Conservation (phyloP, 1,140 invertebrate genomes). For the Lineus longissimus region DNA sequence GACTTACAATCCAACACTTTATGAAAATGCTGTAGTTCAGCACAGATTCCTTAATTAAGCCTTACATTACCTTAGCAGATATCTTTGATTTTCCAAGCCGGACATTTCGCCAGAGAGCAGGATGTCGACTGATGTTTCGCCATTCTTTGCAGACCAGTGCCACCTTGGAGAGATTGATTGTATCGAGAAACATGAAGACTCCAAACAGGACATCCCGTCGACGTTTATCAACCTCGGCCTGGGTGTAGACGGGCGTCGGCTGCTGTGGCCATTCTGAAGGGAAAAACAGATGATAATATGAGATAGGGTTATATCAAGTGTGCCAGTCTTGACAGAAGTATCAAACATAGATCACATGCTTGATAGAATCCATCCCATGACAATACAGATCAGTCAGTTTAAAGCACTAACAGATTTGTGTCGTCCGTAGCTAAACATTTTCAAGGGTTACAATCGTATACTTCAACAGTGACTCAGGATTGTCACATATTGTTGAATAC, state of each 20-base stretch:
- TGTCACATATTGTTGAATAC: no score
- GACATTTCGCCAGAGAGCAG: slow-evolving; percentile 37
- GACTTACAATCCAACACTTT: no score
- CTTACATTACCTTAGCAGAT: slow-evolving; percentile 33
- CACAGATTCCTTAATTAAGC: no score
- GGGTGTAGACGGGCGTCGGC: background rate
- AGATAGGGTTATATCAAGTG: background rate
- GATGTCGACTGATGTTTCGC: slow-evolving; percentile 34
- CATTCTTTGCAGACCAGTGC: slow-evolving; percentile 35
- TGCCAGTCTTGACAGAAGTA: background rate
- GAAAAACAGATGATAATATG: background rate
- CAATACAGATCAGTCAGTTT: no score
- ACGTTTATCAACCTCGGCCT: slow-evolving; percentile 13
- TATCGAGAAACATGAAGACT: slow-evolving; percentile 36
- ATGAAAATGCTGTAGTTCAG: no score
- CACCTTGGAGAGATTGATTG: slow-evolving; percentile 21
- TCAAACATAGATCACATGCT: no score
- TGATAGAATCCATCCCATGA: no score
- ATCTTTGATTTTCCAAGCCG: slow-evolving; percentile 24
- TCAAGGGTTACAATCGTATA: no score
- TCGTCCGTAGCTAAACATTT: no score
- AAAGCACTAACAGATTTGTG: no score
- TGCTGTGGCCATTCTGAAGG: background rate
- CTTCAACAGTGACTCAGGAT: no score
- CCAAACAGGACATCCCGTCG: slow-evolving; percentile 28